These are phyloP conservation scores for Pygathrix nemaeus DNA, from an alignment of 2,113 vertebrate genomes.

Conservation along the genomic window DNA sequence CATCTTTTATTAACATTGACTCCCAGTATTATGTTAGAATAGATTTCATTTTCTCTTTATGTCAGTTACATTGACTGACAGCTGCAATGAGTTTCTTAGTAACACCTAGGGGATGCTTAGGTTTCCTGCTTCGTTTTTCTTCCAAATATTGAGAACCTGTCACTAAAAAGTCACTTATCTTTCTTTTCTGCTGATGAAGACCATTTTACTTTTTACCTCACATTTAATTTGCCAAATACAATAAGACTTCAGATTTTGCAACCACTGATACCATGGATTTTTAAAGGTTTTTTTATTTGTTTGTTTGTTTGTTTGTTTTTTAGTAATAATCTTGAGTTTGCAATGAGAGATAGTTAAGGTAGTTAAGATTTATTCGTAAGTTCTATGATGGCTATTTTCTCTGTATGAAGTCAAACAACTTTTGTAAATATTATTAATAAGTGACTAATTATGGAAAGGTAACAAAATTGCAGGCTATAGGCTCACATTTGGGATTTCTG, in stretches of 20 bases:
- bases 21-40: slow-evolving; percentile 61
- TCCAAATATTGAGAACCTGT: slow-evolving; percentile 71
- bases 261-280: not conserved
- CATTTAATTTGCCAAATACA: slow-evolving; percentile 55
- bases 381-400: not conserved
- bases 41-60: slow-evolving; percentile 73
- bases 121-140: slow-evolving; percentile 45
- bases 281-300: not conserved
- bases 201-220: slow-evolving; percentile 55
- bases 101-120: slow-evolving; percentile 57
- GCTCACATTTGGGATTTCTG: not conserved
- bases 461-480: not conserved
- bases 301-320: too few species aligned
- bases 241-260: slow-evolving; percentile 47
- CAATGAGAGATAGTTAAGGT: not conserved
- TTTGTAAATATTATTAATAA: not conserved
- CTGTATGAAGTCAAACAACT: not conserved
- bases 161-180: slow-evolving; percentile 54
- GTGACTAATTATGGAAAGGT: not conserved
- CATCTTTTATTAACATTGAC: slow-evolving; percentile 68
- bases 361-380: not conserved
- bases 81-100: slow-evolving; percentile 65
- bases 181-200: slow-evolving; percentile 66
- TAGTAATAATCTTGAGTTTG: not conserved
- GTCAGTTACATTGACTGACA: slow-evolving; percentile 79